Base-by-base conservation (phyloP, 2,797 vertebrate genomes). In the Atherinosoma microstoma region DNA sequence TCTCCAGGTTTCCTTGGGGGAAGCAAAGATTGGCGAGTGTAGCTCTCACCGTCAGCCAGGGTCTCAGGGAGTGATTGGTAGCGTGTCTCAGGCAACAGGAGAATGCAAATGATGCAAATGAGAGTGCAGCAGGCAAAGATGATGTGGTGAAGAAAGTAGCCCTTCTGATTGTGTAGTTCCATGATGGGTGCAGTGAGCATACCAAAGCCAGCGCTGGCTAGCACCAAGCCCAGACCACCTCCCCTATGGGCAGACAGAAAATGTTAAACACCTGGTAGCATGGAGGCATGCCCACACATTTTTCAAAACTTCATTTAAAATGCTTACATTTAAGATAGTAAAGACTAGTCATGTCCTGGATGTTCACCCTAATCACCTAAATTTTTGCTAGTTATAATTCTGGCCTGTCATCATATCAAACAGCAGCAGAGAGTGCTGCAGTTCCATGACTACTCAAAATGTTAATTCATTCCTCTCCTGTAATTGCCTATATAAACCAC, bases 91-190 rank as follows among this genome's bases (percentile, higher is more conserved):
- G 97, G 98, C 89, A 99, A 94, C 87, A 99, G 94, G 60, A 99
- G 95, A 83, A 99, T 98, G 90, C 98, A 99, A 90, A 98, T 99
- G 92, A 98, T 98, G 93, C 98, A 99, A 93, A 99, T 98, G 73
- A 99, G 96, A 0, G 98, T 99, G 89, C 97, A 99, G 94, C 97
- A 98, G 93, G 98, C 97, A 0, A 99, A 99, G 91, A 99, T 98
- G 72, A 99, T 94, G 15, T 99, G 97, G 85, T 99, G 98, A 63
- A 99, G 95, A 91, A 99, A 99, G 87, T 98, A 99, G 68, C 98
- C 98, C 91, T 99, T 98, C 95, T 99, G 97, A 91, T 99, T 98
- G 91, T 99, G 97, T 29, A 99, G 96, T 79, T 99, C 97, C 93
- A 99, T 99, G 91, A 99, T 99, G 76, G 97, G 98, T 0, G 97